phyloP scores from a whole-genome alignment of 2,113 vertebrate genomes.

The Procavia capensis region DNA sequence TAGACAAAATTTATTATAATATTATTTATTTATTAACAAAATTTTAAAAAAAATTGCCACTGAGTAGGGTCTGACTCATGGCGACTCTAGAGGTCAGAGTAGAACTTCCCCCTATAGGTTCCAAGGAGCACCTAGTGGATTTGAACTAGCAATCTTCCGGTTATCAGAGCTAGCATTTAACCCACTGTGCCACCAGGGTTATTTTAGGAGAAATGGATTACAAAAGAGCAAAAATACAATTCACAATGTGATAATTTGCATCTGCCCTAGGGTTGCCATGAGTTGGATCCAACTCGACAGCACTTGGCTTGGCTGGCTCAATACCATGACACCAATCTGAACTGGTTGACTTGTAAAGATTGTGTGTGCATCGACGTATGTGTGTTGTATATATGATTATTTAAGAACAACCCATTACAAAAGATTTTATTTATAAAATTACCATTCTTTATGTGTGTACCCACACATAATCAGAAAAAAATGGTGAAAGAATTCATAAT shows the following conservation, averaged over 20 bases:
- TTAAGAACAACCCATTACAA: neutral
- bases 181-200: too few species aligned
- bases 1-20: neutral
- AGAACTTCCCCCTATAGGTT: too few species aligned
- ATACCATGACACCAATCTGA: neutral
- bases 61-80: too few species aligned
- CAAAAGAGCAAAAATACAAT: neutral
- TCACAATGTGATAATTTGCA: neutral
- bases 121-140: too few species aligned
- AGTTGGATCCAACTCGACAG: too few species aligned
- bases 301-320: too few species aligned
- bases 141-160: too few species aligned
- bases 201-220: neutral
- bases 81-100: too few species aligned
- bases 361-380: accelerated
- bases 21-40: neutral
- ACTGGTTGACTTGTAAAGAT: neutral
- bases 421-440: neutral
- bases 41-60: too few species aligned
- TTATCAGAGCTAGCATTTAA: too few species aligned
- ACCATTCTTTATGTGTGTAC: neutral
- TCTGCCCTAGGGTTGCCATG: too few species aligned
- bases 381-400: neutral
- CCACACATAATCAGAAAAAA: neutral
- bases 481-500: neutral